Conservation (phyloP, 2,797 vertebrate genomes). For the Serranus cabrilla region DNA sequence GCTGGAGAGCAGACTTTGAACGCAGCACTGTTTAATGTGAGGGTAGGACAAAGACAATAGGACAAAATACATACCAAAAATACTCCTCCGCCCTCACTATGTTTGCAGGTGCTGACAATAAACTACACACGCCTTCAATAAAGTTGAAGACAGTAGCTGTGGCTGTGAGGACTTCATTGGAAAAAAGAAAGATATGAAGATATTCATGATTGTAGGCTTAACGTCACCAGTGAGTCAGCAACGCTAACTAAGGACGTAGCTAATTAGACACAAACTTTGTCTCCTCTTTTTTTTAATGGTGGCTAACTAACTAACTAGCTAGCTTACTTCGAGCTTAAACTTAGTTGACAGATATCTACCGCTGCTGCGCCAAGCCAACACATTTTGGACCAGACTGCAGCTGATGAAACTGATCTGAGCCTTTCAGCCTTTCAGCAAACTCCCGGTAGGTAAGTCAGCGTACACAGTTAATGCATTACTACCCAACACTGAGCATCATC, state of each 20-base stretch:
- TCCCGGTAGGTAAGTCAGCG: background rate
- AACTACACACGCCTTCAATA: background rate
- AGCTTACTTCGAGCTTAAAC: too few relatives aligned
- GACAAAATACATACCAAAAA: too few relatives aligned
- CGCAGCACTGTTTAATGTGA: background rate
- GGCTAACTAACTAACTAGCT: background rate
- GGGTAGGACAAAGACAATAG: background rate
- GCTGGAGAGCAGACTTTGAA: background rate
- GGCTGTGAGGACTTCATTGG: background rate
- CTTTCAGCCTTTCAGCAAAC: background rate
- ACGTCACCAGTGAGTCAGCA: background rate
- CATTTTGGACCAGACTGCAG: background rate
- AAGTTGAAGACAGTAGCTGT: background rate
- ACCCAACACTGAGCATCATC: too few relatives aligned
- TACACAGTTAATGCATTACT: too few relatives aligned
- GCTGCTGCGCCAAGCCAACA: background rate
- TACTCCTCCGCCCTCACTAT: background rate
- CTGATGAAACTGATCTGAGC: background rate
- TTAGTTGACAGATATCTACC: background rate
- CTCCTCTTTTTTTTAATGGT: too few relatives aligned
- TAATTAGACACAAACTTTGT: background rate
- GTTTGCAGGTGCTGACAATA: background rate
- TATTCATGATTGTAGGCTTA: background rate
- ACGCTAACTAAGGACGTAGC: background rate
- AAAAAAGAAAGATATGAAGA: background rate